phyloP scores from a whole-genome alignment of 35 echinoderm and acorn worm species.

The Nesometra sesokonis region DNA sequence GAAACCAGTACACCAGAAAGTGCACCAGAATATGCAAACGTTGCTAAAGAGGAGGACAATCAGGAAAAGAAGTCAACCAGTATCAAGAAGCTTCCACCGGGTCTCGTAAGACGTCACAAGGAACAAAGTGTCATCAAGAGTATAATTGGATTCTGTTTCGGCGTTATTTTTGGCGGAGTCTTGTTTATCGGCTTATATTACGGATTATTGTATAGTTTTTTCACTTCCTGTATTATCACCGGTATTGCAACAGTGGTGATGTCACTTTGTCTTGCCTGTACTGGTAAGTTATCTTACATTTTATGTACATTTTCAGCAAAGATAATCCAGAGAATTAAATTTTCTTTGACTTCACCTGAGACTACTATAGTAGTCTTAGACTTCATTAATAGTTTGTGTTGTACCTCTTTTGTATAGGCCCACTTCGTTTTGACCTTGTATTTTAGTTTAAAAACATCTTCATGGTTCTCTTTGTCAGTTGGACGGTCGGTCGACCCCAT shows the following conservation, averaged over 20 bases:
- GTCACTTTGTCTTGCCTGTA: constrained; percentile 53
- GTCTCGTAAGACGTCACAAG: background rate
- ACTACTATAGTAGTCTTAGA: too few species aligned
- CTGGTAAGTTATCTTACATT: constrained; percentile 65
- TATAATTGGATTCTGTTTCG: constrained; percentile 47
- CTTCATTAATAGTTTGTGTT: background rate
- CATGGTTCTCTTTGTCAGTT: too few species aligned
- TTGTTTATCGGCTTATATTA: constrained; percentile 65
- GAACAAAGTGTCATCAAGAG: constrained; percentile 25
- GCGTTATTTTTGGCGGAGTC: constrained; percentile 53
- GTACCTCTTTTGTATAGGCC: background rate
- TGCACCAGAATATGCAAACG: background rate
- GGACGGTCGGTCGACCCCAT: too few species aligned
- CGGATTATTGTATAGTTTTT: constrained; percentile 43
- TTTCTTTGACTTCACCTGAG: background rate
- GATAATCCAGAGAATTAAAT: background rate
- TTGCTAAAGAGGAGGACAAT: background rate
- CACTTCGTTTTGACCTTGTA: too few species aligned
- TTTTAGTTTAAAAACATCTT: too few species aligned
- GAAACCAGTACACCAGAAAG: background rate
- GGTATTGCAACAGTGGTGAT: constrained; percentile 45
- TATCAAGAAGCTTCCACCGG: background rate
- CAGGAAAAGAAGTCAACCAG: background rate
- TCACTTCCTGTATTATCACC: constrained; percentile 49
- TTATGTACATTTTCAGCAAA: background rate